Percentiles rank a stretch among this genome's conserved stretches.
Evolutionary conservation across 2,797 vertebrate species (phyloP).

Genomic region (Poecilia gillii): DNA sequence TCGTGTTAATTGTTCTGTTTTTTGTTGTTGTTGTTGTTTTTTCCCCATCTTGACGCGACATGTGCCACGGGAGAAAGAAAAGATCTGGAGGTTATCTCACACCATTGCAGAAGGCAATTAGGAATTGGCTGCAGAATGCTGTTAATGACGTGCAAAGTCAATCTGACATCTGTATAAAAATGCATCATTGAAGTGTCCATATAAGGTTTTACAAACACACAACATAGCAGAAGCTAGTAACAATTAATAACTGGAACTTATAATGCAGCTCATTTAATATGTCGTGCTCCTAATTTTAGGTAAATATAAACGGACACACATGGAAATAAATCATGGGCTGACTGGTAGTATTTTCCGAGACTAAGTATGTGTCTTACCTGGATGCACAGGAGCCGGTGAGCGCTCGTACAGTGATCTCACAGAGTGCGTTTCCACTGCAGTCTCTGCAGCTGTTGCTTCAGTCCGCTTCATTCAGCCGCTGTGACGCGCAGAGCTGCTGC

Average conservation of each 20-base stretch:
- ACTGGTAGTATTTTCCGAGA: not conserved
- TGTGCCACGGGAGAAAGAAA: not conserved
- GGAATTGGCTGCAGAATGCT: not conserved
- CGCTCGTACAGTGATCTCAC: slow-evolving; percentile 1
- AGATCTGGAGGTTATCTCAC: not conserved
- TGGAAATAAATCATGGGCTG: not conserved
- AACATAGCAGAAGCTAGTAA: not conserved
- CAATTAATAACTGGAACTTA: slow-evolving; percentile 24
- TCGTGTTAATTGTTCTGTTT: not conserved
- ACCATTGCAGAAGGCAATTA: not conserved
- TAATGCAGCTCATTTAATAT: not conserved
- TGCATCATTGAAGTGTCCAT: not conserved
- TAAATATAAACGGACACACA: not conserved
- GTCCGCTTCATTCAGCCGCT: slow-evolving; percentile 35
- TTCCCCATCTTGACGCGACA: not conserved
- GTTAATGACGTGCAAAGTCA: not conserved
- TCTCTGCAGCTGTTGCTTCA: slow-evolving; percentile 48
- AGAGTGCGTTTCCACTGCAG: slow-evolving; percentile 8
- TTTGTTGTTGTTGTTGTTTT: no score
- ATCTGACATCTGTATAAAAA: not conserved
- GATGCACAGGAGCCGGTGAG: not conserved
- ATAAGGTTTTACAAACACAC: not conserved
- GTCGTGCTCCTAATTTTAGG: not conserved
- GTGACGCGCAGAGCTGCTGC: slow-evolving; percentile 33
- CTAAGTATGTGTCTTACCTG: slow-evolving; percentile 42